Evolutionary conservation across 2,797 vertebrate genomes (phyloP), one percentile per base, ranked within the genome.

Genomic region (Neosalanx taihuensis): DNA sequence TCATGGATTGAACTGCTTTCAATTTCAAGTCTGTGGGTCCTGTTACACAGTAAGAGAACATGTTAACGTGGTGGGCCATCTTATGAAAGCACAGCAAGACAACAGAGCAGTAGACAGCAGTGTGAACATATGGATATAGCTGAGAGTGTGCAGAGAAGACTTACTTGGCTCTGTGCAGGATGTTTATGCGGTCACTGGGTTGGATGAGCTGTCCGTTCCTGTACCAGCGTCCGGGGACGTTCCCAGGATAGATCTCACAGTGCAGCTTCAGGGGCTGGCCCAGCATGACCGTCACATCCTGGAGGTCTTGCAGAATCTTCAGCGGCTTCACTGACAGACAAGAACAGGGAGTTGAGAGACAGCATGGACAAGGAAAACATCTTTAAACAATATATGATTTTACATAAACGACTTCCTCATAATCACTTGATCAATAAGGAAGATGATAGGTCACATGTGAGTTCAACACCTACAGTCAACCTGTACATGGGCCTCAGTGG

Each of bases 141-240:
- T 46, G 41, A 46, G 41, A 46, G 9, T 46, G 37, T 10, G 31
- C 1, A 64, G 12, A 12, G 2, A 26, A 33, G 26, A 51, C 87
- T 72, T 88, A 96, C 98, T 90, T 97, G 87, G 95, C 94, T 87
- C 94, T 96, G 85, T 99, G 98, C 67, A 94, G 81, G 74, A 99
- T 89, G 78, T 91, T 96, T 74, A 99, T 79, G 62, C 89, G 97
- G 53, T 99, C 98, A 58, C 88, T 92, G 35, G 95, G 91, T 86
- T 97, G 95, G 49, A 98, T 83, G 53, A 96, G 84, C 78, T 98
- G 95, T 12, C 97, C 97, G 4, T 99, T 99, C 86, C 96, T 94
- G 83, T 97, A 99, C 98, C 98, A 99, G 68, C 95, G 97, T 12
- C 98, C 98, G 17, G 93, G 74, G 60, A 99, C 90, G 0, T 96